Base-by-base conservation (phyloP, 1,140 invertebrate species). In the Watersipora subatra region DNA sequence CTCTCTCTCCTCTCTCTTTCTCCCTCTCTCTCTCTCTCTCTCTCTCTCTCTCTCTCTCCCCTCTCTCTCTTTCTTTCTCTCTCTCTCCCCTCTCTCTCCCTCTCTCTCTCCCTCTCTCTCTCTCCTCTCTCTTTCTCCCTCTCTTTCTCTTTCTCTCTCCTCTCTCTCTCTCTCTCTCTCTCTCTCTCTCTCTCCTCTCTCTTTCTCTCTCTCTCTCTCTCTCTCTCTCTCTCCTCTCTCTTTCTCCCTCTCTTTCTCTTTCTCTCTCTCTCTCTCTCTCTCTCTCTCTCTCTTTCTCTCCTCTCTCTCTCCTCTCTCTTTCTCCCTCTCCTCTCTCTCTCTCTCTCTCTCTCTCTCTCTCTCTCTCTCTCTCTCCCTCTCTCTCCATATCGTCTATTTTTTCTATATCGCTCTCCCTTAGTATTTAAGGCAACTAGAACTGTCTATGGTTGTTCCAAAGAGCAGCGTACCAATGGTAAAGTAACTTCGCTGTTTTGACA, bases 211-310 rank as follows among this genome's bases (percentile, higher is more conserved):
- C 34, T 24, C 30, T 55, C 19, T 27, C 2, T 25, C 30, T 22
- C 17, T 27, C 26, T 24, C 30, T 26, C 22, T 28, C 27, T 28
- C 55, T 55, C 34, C 7, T 27, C 17, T 15, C 12, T 59, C 46
- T 46, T 55, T 46, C 30, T 34, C 7, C 20, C 26, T 46, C 3
- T 22, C 28, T 63, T 22, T 63, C 12, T 46, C 2, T 46, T 1
- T 7, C 17, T 29, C 30, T 46, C 34, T 22, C 63, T 55, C 28
- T n/a, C 22, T 65, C 64, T 28, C 57, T 61, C 30, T 28, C 28
- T 59, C 57, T 30, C 20, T 1, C 25, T 65, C 57, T 29, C 22
- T 61, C 57, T 2, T 57, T 61, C 57, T 27, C 56, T 59, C 30
- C 56, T n/a, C 28, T 59, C 17, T 17, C 29, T 61, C 17, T 28